These are phyloP conservation scores for Asbolus verrucosus DNA, from an alignment of 1,140 invertebrate genomes.

Conservation along the genomic window DNA sequence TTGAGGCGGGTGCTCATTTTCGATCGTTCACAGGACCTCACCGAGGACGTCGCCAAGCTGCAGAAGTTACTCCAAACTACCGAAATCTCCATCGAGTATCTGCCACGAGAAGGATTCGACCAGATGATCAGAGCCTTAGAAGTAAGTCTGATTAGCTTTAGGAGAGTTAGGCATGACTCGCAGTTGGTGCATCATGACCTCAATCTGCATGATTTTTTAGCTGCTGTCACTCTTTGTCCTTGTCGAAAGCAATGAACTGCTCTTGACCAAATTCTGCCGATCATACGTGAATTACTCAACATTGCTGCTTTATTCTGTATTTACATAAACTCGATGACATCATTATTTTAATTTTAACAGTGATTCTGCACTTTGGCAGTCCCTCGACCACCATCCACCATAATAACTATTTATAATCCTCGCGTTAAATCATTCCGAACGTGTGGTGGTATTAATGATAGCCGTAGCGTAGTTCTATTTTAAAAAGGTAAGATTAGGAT, in stretches of 20 bases:
- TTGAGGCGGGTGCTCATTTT: slow-evolving; percentile 1
- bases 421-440: slow-evolving; percentile 20
- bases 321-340: slow-evolving; percentile 7
- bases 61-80: slow-evolving; percentile 73
- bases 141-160: slow-evolving; percentile 68
- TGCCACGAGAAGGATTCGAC: slow-evolving; percentile 77
- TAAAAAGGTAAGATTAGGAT: slow-evolving; percentile 2
- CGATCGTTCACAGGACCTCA: slow-evolving; percentile 72
- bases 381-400: neutral
- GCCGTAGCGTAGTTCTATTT: neutral
- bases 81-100: slow-evolving; percentile 73
- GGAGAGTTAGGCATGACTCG: neutral
- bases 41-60: slow-evolving; percentile 75
- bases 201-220: no score
- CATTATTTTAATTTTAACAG: slow-evolving; percentile 28
- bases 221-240: neutral
- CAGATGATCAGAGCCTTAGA: slow-evolving; percentile 76
- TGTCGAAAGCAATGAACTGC: slow-evolving; percentile 11
- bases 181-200: slow-evolving; percentile 9
- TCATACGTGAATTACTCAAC: no score
- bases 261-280: neutral
- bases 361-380: slow-evolving; percentile 10
- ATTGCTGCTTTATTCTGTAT: no score
- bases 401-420: slow-evolving; percentile 16
- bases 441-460: neutral